Conservation (phyloP, 2,113 vertebrate genomes). For the Hyperoodon ampullatus region DNA sequence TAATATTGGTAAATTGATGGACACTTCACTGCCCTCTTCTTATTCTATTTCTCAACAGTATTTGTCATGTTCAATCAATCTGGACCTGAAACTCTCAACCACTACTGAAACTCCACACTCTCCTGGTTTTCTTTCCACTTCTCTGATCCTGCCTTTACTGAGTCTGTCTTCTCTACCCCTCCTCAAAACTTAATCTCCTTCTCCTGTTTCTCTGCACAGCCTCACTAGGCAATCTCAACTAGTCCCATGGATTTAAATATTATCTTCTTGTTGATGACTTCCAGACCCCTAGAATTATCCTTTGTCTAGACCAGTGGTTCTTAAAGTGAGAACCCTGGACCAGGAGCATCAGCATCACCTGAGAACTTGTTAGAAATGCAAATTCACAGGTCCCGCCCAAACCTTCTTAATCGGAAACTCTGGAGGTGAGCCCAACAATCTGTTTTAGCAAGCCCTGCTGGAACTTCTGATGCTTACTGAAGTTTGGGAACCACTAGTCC, state of each 20-base stretch:
- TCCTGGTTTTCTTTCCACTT: not conserved
- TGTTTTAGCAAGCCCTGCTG: not conserved
- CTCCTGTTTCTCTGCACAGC: not conserved
- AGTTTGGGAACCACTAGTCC: not conserved
- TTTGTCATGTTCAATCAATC: not conserved
- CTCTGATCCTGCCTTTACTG: not conserved
- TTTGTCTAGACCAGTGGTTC: slow-evolving; percentile 51
- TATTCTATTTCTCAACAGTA: not conserved
- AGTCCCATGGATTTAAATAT: slow-evolving; percentile 40
- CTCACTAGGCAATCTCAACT: slow-evolving; percentile 47
- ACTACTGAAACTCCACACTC: not conserved
- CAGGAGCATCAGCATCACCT: not conserved
- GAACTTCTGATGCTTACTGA: not conserved
- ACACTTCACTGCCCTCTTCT: not conserved
- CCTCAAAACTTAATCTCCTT: not conserved
- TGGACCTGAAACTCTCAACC: not conserved
- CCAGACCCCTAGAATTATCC: slow-evolving; percentile 55
- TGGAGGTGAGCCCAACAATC: not conserved
- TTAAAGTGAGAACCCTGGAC: slow-evolving; percentile 13
- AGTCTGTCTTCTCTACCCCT: not conserved
- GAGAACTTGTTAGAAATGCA: slow-evolving; percentile 57
- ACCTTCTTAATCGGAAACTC: not conserved
- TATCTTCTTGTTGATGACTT: slow-evolving; percentile 51
- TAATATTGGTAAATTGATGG: not conserved
- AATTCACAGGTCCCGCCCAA: slow-evolving; percentile 29